These are phyloP conservation scores for Asobara japonica DNA, from an alignment of 1,140 invertebrate genomes.

Conservation along the genomic window DNA sequence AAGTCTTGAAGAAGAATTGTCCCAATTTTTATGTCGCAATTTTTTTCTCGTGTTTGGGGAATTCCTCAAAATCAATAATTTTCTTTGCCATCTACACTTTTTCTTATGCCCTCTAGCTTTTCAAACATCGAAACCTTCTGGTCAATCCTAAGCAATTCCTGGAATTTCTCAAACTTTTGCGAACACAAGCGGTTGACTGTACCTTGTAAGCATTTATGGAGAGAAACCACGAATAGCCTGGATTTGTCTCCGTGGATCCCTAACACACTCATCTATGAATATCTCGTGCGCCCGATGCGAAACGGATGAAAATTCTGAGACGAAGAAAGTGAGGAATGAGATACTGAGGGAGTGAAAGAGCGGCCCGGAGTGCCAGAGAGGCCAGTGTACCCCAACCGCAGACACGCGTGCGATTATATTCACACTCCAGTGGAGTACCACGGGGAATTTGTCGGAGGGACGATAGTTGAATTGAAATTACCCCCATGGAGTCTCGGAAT, in stretches of 20 bases:
- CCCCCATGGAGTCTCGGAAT: conserved; percentile 14
- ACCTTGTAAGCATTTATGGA: neutral
- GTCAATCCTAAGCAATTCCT: too few species aligned
- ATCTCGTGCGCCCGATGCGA: conserved; percentile 9
- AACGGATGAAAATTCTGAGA: conserved; percentile 17
- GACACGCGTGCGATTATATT: conserved; percentile 14
- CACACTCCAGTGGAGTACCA: neutral
- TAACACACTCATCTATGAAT: conserved; percentile 12
- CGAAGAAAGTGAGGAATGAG: neutral
- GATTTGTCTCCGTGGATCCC: neutral
- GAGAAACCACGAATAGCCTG: conserved; percentile 9
- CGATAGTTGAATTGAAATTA: neutral
- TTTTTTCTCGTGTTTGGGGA: too few species aligned
- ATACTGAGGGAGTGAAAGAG: neutral
- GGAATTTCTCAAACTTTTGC: too few species aligned
- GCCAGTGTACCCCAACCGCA: neutral
- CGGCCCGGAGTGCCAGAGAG: neutral
- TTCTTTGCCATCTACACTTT: too few species aligned
- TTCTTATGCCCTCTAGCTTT: too few species aligned
- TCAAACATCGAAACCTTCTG: too few species aligned
- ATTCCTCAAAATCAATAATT: too few species aligned
- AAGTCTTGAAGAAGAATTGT: too few species aligned
- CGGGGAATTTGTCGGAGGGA: neutral
- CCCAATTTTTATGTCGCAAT: too few species aligned
- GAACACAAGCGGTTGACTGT: neutral